Evolutionary conservation across 2,888 invertebrate species (phyloP).

Genomic region (Urechis unicinctus): DNA sequence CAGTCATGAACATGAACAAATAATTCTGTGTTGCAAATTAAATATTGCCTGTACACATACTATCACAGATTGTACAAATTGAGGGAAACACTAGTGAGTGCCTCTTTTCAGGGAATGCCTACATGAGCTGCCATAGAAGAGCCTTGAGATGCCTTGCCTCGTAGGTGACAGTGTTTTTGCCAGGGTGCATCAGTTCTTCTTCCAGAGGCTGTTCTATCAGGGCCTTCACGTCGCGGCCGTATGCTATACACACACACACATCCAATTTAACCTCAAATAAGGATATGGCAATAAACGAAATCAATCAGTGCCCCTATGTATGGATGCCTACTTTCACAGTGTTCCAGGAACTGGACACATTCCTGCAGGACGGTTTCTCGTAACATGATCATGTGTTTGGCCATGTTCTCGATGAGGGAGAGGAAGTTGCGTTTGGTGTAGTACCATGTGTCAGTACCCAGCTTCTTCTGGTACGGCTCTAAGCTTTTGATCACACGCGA

Average conservation of each 20-base stretch:
- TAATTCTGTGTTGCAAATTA: too few species aligned
- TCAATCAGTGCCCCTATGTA: too few species aligned
- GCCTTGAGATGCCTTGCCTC: conserved; percentile 80
- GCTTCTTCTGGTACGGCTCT: conserved; percentile 85
- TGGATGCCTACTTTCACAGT: conserved; percentile 65
- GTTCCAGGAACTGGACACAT: conserved; percentile 80
- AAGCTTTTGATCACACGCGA: conserved; percentile 94
- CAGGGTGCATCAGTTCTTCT: conserved; percentile 62
- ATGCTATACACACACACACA: conserved; percentile 56
- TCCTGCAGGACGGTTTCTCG: conserved; percentile 81
- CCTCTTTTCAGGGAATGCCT: too few species aligned
- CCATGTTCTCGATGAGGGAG: conserved; percentile 82
- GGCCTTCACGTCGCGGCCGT: conserved; percentile 78
- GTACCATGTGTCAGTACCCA: conserved; percentile 98
- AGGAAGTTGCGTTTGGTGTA: conserved; percentile 94
- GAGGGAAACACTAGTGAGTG: too few species aligned
- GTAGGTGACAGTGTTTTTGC: conserved; percentile 84
- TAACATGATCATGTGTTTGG: conserved; percentile 82
- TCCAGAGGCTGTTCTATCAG: conserved; percentile 76
- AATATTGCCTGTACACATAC: too few species aligned
- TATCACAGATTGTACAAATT: too few species aligned
- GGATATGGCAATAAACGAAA: too few species aligned
- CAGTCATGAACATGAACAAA: too few species aligned
- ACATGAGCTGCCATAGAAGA: conserved; percentile 60
- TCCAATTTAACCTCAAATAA: too few species aligned